These are phyloP conservation scores for Pantherophis vulpinus DNA, from an alignment of 2,797 vertebrate species.

Conservation along the genomic window DNA sequence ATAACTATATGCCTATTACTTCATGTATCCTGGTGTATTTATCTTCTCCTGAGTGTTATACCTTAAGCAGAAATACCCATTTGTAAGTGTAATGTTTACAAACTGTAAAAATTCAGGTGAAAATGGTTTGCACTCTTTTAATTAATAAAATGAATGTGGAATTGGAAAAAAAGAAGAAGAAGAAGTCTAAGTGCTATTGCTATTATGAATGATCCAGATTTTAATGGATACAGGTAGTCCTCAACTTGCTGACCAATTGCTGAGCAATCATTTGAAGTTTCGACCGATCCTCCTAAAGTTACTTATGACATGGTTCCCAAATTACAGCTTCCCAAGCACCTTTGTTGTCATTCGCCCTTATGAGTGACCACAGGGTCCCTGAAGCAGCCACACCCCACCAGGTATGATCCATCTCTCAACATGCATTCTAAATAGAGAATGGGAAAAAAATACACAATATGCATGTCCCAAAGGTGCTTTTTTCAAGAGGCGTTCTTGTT, in stretches of 20 bases:
- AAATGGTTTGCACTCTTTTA: constrained; percentile 73
- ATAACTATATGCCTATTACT: background rate
- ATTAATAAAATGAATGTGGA: constrained; percentile 77
- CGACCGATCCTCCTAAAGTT: background rate
- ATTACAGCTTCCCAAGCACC: background rate
- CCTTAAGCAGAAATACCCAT: constrained; percentile 17
- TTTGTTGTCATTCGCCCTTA: background rate
- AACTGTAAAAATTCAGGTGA: constrained; percentile 59
- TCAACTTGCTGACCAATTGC: background rate
- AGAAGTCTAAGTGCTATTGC: no score
- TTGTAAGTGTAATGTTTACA: constrained; percentile 32
- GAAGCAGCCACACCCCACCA: no score
- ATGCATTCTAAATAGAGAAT: background rate
- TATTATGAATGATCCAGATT: background rate
- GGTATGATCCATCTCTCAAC: background rate
- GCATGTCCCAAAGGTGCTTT: background rate
- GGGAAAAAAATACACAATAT: background rate
- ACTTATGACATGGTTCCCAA: background rate
- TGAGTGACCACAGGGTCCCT: no score
- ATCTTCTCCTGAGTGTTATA: constrained; percentile 32
- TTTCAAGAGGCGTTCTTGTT: no score
- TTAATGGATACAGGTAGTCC: background rate
- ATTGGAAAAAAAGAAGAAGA: background rate
- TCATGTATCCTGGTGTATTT: constrained; percentile 31
- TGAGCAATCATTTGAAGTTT: background rate